A percentile compares a stretch with the other conserved stretches of the same genome.
Evolutionary conservation across 2,797 vertebrate genomes (phyloP).

Genomic region (Hypotaenidia philippensis): DNA sequence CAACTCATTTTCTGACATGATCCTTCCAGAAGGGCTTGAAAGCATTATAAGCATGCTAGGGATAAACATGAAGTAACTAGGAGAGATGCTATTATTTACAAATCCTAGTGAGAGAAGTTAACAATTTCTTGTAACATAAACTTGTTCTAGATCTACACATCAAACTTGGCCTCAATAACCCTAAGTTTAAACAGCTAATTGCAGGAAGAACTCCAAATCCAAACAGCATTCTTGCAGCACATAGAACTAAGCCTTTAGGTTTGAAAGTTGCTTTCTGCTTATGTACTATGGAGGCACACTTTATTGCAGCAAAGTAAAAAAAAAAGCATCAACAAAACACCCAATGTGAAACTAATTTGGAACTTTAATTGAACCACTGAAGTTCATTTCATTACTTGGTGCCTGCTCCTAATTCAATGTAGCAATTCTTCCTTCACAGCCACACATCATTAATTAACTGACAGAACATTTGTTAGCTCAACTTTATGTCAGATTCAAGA

Average conservation of each 20-base stretch:
- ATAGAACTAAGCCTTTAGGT: background rate
- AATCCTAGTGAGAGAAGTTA: background rate
- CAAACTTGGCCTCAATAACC: background rate
- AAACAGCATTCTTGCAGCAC: background rate
- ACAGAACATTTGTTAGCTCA: background rate
- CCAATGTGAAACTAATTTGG: background rate
- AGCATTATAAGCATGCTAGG: background rate
- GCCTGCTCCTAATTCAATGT: background rate
- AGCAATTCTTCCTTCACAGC: background rate
- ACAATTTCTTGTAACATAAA: background rate
- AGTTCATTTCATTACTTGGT: background rate
- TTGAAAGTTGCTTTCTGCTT: background rate
- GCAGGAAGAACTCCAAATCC: background rate
- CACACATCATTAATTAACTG: background rate
- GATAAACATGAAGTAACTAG: background rate
- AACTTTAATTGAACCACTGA: background rate
- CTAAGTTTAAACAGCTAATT: background rate
- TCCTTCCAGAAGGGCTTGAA: background rate
- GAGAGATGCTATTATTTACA: background rate
- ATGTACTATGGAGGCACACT: background rate
- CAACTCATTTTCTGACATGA: background rate
- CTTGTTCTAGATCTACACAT: background rate
- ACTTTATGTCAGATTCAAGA: background rate
- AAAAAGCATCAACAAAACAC: background rate
- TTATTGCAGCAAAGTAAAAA: background rate